Percentiles rank a stretch among this genome's conserved stretches.
These are phyloP conservation scores for Sabatieria punctata DNA, from an alignment of 2,888 invertebrate species.

Conservation along the genomic window DNA sequence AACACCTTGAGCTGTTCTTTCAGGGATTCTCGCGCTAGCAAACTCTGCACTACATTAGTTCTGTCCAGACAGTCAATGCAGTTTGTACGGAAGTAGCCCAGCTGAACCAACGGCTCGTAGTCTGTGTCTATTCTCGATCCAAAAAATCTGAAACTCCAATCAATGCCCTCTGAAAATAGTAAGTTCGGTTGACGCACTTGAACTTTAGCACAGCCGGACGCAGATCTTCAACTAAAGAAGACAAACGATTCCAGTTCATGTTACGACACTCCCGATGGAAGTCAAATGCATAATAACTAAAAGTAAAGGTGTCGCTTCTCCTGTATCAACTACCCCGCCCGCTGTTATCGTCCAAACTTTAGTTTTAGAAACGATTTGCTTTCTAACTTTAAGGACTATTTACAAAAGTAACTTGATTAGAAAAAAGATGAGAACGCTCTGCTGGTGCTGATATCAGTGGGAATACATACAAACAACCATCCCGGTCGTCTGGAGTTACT, in stretches of 20 bases:
- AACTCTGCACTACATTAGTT: slow-evolving; percentile 92
- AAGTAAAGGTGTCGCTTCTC: too few species aligned
- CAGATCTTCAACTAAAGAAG: slow-evolving; percentile 57
- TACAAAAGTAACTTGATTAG: too few species aligned
- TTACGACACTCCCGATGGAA: slow-evolving; percentile 92
- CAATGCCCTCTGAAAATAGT: too few species aligned
- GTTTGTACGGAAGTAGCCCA: slow-evolving; percentile 85
- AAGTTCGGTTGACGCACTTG: too few species aligned
- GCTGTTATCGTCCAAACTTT: too few species aligned
- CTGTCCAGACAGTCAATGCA: slow-evolving; percentile 95
- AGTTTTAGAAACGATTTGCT: too few species aligned
- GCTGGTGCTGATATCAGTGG: too few species aligned
- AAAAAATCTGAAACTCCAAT: slow-evolving; percentile 55
- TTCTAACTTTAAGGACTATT: too few species aligned
- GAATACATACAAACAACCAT: too few species aligned
- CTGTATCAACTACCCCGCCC: too few species aligned
- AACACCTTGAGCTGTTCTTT: slow-evolving; percentile 49
- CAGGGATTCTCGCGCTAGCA: slow-evolving; percentile 66
- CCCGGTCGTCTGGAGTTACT: too few species aligned
- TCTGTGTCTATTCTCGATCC: slow-evolving; percentile 53
- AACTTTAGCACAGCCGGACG: slow-evolving; percentile 51
- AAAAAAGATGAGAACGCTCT: too few species aligned
- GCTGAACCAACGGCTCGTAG: slow-evolving; percentile 41
- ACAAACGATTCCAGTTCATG: slow-evolving; percentile 82
- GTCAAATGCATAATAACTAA: slow-evolving; percentile 83